Evolutionary conservation across 2,888 invertebrate genomes (phyloP).

Genomic region (Thecophora atra): DNA sequence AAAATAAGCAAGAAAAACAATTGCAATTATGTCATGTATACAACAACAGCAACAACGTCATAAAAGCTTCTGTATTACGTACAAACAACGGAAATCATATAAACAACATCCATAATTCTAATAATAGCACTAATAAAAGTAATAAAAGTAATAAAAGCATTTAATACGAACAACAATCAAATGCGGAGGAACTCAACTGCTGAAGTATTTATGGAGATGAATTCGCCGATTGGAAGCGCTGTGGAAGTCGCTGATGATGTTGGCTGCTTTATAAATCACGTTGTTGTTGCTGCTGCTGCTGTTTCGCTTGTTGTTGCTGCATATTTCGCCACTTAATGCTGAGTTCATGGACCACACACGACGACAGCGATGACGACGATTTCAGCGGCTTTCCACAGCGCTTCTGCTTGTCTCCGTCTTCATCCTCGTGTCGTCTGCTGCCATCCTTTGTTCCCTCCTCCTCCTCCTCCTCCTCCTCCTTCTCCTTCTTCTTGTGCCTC

Average conservation of each 20-base stretch:
- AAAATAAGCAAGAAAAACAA: not conserved
- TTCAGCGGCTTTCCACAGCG: not conserved
- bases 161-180: not conserved
- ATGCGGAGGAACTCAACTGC: constrained; percentile 34
- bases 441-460: too few relatives aligned
- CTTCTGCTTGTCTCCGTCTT: not conserved
- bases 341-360: constrained; percentile 36
- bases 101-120: not conserved
- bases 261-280: not conserved
- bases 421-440: not conserved
- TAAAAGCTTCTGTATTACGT: not conserved
- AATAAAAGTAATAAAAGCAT: not conserved
- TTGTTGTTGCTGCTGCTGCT: constrained; percentile 18
- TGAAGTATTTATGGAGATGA: constrained; percentile 29
- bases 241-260: not conserved
- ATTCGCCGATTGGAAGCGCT: constrained; percentile 23
- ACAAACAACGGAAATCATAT: constrained; percentile 11
- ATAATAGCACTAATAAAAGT: not conserved
- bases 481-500: not conserved
- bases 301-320: constrained; percentile 9
- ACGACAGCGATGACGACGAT: constrained; percentile 2
- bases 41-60: constrained; percentile 10
- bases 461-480: not conserved
- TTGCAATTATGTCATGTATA: constrained; percentile 3
- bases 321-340: constrained; percentile 33